Evolutionary conservation across 2,113 vertebrate species (phyloP).

Genomic region (Scytalopus superciliaris): DNA sequence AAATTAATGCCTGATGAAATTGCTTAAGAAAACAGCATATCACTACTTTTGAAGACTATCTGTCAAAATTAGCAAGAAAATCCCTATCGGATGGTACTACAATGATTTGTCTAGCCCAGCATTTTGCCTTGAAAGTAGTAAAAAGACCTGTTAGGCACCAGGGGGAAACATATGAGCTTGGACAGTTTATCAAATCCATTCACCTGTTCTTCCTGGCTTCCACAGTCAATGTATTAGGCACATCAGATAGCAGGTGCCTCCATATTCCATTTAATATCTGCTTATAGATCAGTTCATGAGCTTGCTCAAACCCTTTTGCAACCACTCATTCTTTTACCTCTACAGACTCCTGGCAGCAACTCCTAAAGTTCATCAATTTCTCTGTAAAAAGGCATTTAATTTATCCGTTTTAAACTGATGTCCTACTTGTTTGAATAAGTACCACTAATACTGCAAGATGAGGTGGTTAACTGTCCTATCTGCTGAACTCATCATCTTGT

Average conservation of each 20-base stretch:
- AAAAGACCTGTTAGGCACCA: not conserved
- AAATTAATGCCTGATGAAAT: not conserved
- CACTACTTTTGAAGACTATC: not conserved
- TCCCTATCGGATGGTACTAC: not conserved
- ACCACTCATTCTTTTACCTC: not conserved
- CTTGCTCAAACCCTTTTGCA: not conserved
- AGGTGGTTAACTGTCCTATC: not conserved
- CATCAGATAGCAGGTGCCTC: rapidly evolving
- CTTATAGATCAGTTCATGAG: not conserved
- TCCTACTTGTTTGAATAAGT: not conserved
- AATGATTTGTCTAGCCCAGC: not conserved
- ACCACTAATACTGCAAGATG: not conserved
- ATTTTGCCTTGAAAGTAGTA: not conserved
- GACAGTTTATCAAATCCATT: not conserved
- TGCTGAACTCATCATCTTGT: not conserved
- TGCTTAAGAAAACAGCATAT: not conserved
- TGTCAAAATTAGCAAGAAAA: not conserved
- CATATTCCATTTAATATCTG: not conserved
- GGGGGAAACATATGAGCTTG: not conserved
- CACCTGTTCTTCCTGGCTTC: not conserved
- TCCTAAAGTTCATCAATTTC: not conserved
- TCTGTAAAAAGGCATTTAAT: not conserved
- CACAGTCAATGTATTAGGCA: not conserved
- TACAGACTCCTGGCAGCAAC: not conserved
- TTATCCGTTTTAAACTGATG: not conserved